phyloP scores from a whole-genome alignment of 37 sponge, comb jelly and placozoan species.

The Chondrilla cf. caribensis region DNA sequence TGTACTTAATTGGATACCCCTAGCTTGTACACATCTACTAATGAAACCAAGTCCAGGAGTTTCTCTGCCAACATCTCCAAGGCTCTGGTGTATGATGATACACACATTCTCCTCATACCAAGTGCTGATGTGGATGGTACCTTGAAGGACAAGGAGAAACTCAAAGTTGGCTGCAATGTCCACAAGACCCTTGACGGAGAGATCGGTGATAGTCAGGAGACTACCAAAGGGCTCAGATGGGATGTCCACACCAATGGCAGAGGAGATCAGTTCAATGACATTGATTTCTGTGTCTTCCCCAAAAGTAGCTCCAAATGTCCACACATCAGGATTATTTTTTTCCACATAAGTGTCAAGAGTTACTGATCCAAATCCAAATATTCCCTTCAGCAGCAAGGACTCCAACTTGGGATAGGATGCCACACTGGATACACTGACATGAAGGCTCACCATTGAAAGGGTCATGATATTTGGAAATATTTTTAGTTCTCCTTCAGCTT shows the following conservation, averaged over 20 bases:
- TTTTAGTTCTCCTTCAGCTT: background rate
- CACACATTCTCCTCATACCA: constrained; percentile 16
- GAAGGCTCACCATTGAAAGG: background rate
- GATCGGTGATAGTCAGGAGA: background rate
- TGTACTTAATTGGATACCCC: background rate
- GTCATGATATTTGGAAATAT: background rate
- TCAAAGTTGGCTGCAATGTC: background rate
- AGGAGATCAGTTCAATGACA: background rate
- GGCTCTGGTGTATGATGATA: background rate
- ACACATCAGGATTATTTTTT: background rate
- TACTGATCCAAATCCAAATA: background rate
- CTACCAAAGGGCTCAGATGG: background rate
- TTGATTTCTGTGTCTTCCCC: background rate
- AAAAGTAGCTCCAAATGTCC: constrained; percentile 3
- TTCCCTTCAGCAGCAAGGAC: background rate
- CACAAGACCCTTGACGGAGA: background rate
- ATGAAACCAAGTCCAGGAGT: background rate
- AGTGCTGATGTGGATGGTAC: background rate
- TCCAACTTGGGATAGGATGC: background rate
- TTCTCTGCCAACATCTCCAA: background rate
- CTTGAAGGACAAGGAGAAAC: background rate
- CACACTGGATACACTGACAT: background rate
- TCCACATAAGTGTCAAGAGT: background rate
- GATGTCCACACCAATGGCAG: background rate
- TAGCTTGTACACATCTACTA: background rate